A percentile compares a stretch with the other conserved stretches of the same genome.
phyloP scores from a whole-genome alignment of 2,113 vertebrate genomes.

The Terrapene triunguis region DNA sequence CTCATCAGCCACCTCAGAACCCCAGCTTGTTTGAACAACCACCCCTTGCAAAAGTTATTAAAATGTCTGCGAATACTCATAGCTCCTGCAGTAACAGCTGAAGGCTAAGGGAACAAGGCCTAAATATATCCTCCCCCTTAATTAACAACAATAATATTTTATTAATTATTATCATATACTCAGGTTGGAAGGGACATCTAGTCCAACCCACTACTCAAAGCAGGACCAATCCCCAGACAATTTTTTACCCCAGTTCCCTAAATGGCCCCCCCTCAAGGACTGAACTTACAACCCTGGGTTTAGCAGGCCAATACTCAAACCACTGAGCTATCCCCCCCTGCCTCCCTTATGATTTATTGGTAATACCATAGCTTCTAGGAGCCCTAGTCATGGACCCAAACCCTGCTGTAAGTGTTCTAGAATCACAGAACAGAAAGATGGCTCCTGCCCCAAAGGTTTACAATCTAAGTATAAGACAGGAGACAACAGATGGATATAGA shows the following conservation, averaged over 20 bases:
- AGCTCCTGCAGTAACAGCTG: neutral
- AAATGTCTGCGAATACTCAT: neutral
- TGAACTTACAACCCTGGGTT: too few species aligned
- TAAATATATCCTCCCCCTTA: neutral
- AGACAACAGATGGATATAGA: neutral
- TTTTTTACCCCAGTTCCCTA: too few species aligned
- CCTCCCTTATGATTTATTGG: neutral
- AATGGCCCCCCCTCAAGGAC: too few species aligned
- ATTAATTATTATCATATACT: too few species aligned
- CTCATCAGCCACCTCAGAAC: neutral
- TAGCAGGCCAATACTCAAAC: too few species aligned
- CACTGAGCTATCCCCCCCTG: too few species aligned
- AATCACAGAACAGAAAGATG: neutral
- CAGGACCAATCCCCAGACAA: too few species aligned
- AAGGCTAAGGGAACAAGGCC: neutral
- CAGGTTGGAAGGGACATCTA: too few species aligned
- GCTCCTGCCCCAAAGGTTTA: neutral
- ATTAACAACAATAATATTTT: neutral
- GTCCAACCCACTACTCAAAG: too few species aligned
- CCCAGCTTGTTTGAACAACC: neutral
- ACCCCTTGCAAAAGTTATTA: neutral
- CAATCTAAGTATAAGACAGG: neutral
- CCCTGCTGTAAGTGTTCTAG: neutral
- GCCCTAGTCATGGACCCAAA: neutral
- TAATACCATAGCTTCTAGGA: neutral